These are phyloP conservation scores for Anoplophora glabripennis DNA, from an alignment of 1,140 invertebrate species.

Conservation along the genomic window DNA sequence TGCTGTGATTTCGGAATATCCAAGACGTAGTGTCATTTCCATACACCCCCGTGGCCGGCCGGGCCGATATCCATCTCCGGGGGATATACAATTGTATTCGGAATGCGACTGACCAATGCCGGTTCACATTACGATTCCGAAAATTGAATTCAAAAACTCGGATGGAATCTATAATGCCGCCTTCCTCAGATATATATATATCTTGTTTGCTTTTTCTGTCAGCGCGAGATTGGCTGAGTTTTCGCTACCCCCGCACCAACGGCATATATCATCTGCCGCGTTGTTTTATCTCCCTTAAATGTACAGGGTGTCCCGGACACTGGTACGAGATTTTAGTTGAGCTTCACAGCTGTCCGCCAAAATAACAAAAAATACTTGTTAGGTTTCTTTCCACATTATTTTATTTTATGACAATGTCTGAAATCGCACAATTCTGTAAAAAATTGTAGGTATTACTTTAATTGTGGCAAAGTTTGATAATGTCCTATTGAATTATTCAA, in stretches of 20 bases:
- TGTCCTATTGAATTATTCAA: too few relatives aligned
- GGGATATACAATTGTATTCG: conserved; percentile 50
- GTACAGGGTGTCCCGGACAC: not conserved
- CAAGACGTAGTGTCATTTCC: conserved; percentile 41
- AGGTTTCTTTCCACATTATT: too few relatives aligned
- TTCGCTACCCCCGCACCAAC: not conserved
- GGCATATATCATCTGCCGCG: not conserved
- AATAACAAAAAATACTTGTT: too few relatives aligned
- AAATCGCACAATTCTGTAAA: too few relatives aligned
- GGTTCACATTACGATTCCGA: conserved; percentile 46
- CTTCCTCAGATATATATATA: conserved; percentile 44
- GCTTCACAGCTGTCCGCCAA: too few relatives aligned
- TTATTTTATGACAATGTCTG: too few relatives aligned
- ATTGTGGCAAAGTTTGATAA: too few relatives aligned
- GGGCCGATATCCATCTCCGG: conserved; percentile 44
- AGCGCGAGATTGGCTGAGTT: too few relatives aligned
- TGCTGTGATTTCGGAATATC: conserved; percentile 47
- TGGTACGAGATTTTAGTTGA: too few relatives aligned
- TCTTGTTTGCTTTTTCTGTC: conserved; percentile 7
- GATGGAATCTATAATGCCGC: conserved; percentile 49
- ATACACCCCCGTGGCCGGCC: conserved; percentile 43
- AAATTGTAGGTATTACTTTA: too few relatives aligned
- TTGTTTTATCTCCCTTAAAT: too few relatives aligned
- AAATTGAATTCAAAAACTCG: conserved; percentile 52
- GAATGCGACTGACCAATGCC: conserved; percentile 49